Evolutionary conservation across 2,888 invertebrate species (phyloP), one percentile per base, ranked within the genome.

Genomic region (Biston betularia): DNA sequence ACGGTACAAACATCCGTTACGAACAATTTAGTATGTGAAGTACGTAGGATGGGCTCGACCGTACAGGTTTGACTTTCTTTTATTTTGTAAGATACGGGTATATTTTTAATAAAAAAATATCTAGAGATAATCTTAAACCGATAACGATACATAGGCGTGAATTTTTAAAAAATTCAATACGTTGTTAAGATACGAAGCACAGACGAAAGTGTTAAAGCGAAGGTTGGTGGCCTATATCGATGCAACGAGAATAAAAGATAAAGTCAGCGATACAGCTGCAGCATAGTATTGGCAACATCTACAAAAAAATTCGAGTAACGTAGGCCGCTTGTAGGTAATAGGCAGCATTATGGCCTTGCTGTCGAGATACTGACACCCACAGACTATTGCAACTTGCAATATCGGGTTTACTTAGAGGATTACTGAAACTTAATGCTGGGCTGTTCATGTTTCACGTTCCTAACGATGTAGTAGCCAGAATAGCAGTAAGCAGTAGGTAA

Each of bases 311-410:
- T 50, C 34, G 35, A 55, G 34, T 34, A 63, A 53, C 52, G 56
- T 65, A 46, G 63, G 63, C 6, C 12, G 63, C 50, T 44, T 33
- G 56, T 50, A 34, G 24, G 24, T 38, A 38, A 0, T 8, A 38
- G 49, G 56, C 35, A 56, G 24, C 6, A 42, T 24, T 12, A 52
- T 34, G 52, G 57, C 57, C 63, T 63, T 63, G 63, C 46, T 38
- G n/a, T 46, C 35, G 24, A 46, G 52, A 45, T 57, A 53, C 35
- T 46, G 49, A 56, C 45, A 45, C 56, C 57, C 45, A 56, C 63
- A 5, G 35, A 14, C 35, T 35, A 5, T 49, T 10, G 53, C 54
- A 54, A 40, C 35, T 57, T 50, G 57, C 15, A 14, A 57, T 45
- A 50, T 56, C 55, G 44, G 33, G 42, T 54, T 54, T 14, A 40